Base-by-base conservation (phyloP, 2,797 vertebrate species). In the Echiichthys vipera region DNA sequence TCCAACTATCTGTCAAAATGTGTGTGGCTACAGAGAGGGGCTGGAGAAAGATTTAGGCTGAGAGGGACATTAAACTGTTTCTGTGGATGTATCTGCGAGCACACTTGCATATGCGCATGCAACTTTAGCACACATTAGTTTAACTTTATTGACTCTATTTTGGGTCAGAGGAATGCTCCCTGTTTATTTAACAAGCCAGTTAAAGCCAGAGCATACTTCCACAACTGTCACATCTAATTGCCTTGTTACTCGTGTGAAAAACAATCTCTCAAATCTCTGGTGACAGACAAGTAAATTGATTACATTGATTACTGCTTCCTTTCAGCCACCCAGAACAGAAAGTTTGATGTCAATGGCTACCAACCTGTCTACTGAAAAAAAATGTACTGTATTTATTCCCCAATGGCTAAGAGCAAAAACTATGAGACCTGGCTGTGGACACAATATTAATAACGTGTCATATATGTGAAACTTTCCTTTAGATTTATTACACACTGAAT, bases 1-100 rank as follows among this genome's bases (percentile, higher is more conserved):
- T 82, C 76, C 74, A 84, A 62, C 61, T 71, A 72, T 36, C 67
- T 82, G 83, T 86, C 79, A 80, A 66, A 84, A 54, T 71, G 74
- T 71, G 75, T 73, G 75, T 58, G 53, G 72, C 36, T 81, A 55
- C 46, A 65, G 50, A 64, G 45, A 57, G 36, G 59, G 51, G 43
- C 47, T 57, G 65, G 37, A 72, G 42, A 65, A 49, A 55, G 72
- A 79, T 74, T 56, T 30, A 42, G 14, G 14, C 51, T 61, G 65
- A 83, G 66, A 78, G 49, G 80, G 56, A 71, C 43, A 65, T 64
- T 65, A 61, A 69, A 79, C 53, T 70, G 30, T 76, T 82, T 18
- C 62, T 82, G 39, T 74, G 39, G 68, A 40, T 42, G 17, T 25
- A 47, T 40, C 14, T 74, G 42, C 51, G 58, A 53, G 50, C 6